phyloP scores from a whole-genome alignment of 1,140 invertebrate genomes.

The Apis laboriosa region DNA sequence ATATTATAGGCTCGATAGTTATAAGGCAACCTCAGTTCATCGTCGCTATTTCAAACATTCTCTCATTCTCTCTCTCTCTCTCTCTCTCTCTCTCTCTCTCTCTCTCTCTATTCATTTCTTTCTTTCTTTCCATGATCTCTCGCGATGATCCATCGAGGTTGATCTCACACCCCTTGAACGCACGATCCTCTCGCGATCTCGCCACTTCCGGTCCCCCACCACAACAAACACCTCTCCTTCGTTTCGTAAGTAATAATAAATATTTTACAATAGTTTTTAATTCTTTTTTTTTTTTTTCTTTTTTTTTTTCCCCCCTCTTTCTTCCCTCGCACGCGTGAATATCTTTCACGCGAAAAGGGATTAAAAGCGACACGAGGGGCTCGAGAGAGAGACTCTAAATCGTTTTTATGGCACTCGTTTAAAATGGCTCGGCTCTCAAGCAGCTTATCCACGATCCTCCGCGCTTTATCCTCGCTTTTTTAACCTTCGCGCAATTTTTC shows the following conservation, averaged over 20 bases:
- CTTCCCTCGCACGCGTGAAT: neutral
- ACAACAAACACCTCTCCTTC: neutral
- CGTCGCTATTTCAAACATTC: constrained; percentile 38
- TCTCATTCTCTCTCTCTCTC: neutral
- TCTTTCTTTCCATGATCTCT: neutral
- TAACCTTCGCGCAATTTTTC: neutral
- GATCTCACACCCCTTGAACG: constrained; percentile 12
- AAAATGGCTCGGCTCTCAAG: constrained; percentile 45
- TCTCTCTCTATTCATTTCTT: neutral
- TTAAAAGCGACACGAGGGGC: neutral
- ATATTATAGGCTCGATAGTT: constrained; percentile 54
- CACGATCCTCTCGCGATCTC: constrained; percentile 1
- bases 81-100: neutral
- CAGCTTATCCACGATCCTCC: constrained; percentile 8
- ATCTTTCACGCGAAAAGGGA: neutral
- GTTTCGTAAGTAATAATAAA: constrained; percentile 49
- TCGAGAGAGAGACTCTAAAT: constrained; percentile 31
- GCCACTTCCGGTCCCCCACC: neutral
- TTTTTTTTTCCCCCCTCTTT: neutral
- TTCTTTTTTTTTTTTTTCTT: neutral
- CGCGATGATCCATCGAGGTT: constrained; percentile 25
- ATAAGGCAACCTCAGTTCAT: constrained; percentile 58
- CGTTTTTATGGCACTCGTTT: constrained; percentile 55
- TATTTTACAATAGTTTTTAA: constrained; percentile 46
- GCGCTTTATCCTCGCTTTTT: neutral